These are phyloP conservation scores for Sitta europaea DNA, from an alignment of 2,113 vertebrate genomes.

Conservation along the genomic window DNA sequence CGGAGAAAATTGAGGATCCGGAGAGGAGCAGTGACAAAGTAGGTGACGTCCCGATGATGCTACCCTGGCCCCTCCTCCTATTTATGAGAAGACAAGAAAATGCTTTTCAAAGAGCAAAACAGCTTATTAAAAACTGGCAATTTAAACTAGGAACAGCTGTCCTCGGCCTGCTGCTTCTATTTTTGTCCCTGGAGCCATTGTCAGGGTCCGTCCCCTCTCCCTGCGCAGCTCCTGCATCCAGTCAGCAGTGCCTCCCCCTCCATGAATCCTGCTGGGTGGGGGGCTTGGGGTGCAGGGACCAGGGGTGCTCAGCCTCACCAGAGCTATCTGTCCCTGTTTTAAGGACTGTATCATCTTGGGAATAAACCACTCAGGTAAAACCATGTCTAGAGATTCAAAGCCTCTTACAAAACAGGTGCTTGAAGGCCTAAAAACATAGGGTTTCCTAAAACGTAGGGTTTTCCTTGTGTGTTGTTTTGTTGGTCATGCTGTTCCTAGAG, in stretches of 20 bases:
- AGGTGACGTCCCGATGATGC: background rate
- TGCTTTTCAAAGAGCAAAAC: conserved; percentile 1
- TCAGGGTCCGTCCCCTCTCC: background rate
- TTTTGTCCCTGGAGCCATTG: background rate
- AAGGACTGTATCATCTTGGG: background rate
- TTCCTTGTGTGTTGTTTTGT: background rate
- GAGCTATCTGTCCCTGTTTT: background rate
- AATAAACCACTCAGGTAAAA: background rate
- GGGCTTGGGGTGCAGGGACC: background rate
- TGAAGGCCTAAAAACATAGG: background rate
- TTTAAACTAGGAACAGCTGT: conserved; percentile 54
- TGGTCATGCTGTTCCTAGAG: background rate
- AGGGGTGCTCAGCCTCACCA: background rate
- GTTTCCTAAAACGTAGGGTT: rapidly evolving
- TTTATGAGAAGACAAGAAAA: background rate
- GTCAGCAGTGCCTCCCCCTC: background rate
- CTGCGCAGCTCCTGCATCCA: rapidly evolving
- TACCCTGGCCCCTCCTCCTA: background rate
- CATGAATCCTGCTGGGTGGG: background rate
- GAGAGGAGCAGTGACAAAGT: background rate
- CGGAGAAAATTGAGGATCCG: background rate
- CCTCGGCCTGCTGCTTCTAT: background rate
- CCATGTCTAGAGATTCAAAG: background rate
- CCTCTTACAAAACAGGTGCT: background rate
- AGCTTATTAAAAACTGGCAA: background rate